Evolutionary conservation across 2,113 vertebrate genomes (phyloP), one percentile per base, ranked within the genome.

Genomic region (Entelurus aequoreus): DNA sequence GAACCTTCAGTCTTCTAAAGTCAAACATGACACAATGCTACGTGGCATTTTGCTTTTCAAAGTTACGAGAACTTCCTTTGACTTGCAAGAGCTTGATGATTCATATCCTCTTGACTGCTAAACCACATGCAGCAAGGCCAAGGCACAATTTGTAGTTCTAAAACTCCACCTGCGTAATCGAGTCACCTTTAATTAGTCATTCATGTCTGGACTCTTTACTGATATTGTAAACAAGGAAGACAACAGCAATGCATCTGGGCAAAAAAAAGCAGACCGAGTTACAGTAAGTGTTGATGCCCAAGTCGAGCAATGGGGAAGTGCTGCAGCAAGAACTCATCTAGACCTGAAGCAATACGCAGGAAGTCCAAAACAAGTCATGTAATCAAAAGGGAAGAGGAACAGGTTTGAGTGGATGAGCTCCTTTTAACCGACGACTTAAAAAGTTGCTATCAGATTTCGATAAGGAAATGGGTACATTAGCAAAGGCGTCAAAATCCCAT

Each of bases 21-120:
- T 28, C 58, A 57, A 19, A 42, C 51, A 63, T 49, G 15, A 63
- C 65, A 60, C 42, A 48, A 40, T 14, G 8, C 51, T 1, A 28
- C 0, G 14, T 8, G 4, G 16, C 46, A 11, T 49, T 65, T 58
- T 50, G 47, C 8, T 51, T 16, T 57, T 42, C 16, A 21, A 53
- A 73, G 52, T 21, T 14, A 60, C 64, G 74, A 50, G 68, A 56
- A 82, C 78, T 84, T 85, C 84, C 75, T 76, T 71, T 66, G 74
- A 79, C 36, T 55, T 37, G n/a, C 40, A 5, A 56, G 48, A 36
- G 62, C 66, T 19, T n/a, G 40, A 68, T 69, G 76, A 77, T 63
- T 84, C 81, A 84, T n/a, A 78, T 84, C 75, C 69, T 77, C 50
- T 71, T 16, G 28, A 0, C 6, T 0, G 47, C 60, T 19, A 15